A percentile compares a stretch with the other conserved stretches of the same genome.
Conservation (phyloP, 2,888 invertebrate species). For the Anticlea derivata region DNA sequence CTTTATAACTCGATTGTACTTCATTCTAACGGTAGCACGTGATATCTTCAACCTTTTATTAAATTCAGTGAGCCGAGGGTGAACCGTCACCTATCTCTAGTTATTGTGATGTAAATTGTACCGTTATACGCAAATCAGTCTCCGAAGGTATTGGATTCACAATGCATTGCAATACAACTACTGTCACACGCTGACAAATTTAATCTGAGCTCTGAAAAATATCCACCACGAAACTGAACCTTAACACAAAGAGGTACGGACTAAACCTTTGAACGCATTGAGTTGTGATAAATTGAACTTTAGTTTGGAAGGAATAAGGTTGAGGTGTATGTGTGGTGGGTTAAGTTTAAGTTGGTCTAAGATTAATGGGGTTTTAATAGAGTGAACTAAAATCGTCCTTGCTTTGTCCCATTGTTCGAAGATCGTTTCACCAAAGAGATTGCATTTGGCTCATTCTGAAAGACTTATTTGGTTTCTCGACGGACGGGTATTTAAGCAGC, state of each 20-base stretch:
- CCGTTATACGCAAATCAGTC: conserved; percentile 53
- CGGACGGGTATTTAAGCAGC: conserved; percentile 44
- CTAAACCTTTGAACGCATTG: not conserved
- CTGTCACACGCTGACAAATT: conserved; percentile 30
- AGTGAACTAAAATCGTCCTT: conserved; percentile 77
- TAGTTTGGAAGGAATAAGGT: conserved; percentile 1
- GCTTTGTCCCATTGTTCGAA: conserved; percentile 73
- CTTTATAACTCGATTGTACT: too few relatives aligned
- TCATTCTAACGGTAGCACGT: conserved; percentile 12
- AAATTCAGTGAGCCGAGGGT: conserved; percentile 10
- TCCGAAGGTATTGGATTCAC: conserved; percentile 40
- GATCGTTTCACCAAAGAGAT: conserved; percentile 65
- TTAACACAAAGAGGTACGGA: conserved; percentile 4
- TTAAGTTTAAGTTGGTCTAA: conserved; percentile 24
- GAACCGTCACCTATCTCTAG: conserved; percentile 16
- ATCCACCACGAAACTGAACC: conserved; percentile 14
- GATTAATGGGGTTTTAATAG: conserved; percentile 74
- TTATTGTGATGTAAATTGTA: conserved; percentile 45
- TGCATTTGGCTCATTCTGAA: conserved; percentile 58
- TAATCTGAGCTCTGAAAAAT: conserved; percentile 20
- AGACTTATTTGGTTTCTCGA: conserved; percentile 52
- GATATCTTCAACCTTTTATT: not conserved
- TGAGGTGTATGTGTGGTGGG: not conserved
- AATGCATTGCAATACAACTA: conserved; percentile 28
- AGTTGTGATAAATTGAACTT: conserved; percentile 20